Base-by-base conservation (phyloP, 2,797 vertebrate species). In the Esox masquinongy region DNA sequence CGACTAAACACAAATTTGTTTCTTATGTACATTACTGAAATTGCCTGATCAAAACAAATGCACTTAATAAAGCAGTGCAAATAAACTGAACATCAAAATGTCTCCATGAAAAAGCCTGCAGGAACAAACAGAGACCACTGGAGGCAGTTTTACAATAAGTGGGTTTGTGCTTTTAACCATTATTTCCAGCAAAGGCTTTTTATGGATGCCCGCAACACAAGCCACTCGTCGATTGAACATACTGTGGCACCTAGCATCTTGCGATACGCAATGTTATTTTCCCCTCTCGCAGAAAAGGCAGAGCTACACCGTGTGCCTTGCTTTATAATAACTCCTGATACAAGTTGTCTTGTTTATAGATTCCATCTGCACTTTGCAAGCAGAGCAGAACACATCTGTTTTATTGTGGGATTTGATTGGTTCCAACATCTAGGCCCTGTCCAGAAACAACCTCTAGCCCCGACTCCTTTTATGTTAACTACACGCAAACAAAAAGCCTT, bases 181-280 rank as follows among this genome's bases (percentile, higher is more conserved):
- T 76, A 70, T 63, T 70, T 51, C 61, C 74, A 69, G n/a, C 67
- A 61, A 51, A 16, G 67, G 19, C 68, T 76, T 70, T 56, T 53
- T 29, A 53, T 70, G 24, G 68, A 68, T 39, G 67, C 34, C 67
- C 22, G 39, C 22, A 70, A 39, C 68, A 53, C 49, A 31, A 70
- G 24, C 69, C 15, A 50, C 69, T 39, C 67, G 49, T 70, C 43
- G 68, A 70, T 50, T 70, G 59, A 49, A n/a, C 61, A 29, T 31
- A 16, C 29, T 31, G 29, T 31, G 29, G 61, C 67, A 71, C 61
- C 47, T 70, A 11, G 70, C 29, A 9, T 73, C 68, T 39, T 31
- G 43, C 31, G 64, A 56, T 53, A 70, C 26, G 53, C 50, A 49
- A 26, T 64, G 49, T 73, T 29, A 11, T 5, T 71, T 31, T 19